These are phyloP conservation scores for Urocynchramus pylzowi DNA, from an alignment of 2,113 vertebrate species.

Conservation along the genomic window DNA sequence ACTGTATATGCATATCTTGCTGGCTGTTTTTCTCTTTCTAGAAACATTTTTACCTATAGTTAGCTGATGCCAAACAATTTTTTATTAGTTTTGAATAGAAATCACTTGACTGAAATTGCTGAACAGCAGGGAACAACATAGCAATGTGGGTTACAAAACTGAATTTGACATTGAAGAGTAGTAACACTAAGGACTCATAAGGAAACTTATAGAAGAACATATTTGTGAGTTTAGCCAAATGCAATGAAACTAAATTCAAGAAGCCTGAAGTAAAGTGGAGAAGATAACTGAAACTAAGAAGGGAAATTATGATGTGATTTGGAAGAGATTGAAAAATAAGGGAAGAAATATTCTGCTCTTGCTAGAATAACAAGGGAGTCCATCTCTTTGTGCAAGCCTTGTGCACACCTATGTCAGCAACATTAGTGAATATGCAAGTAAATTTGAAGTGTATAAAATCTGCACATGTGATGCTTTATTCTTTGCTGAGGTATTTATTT, in stretches of 20 bases:
- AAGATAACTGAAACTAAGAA: background rate
- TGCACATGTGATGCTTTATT: background rate
- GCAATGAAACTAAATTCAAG: background rate
- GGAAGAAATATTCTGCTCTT: background rate
- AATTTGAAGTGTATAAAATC: background rate
- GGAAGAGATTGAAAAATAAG: background rate
- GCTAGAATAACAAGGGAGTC: background rate
- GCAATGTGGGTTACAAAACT: background rate
- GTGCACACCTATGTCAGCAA: background rate
- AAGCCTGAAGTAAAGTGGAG: background rate
- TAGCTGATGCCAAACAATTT: background rate
- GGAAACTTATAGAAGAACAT: background rate
- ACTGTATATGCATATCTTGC: background rate
- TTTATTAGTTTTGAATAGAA: constrained; percentile 8
- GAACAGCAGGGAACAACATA: background rate
- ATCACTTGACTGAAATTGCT: background rate
- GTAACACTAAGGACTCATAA: background rate
- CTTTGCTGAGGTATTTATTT: background rate
- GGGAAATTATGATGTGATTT: background rate
- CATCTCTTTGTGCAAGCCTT: background rate
- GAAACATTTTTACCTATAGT: background rate
- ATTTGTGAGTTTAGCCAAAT: background rate
- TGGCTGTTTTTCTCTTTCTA: background rate
- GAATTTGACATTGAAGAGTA: background rate
- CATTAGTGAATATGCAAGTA: background rate